Percentiles rank a stretch among this genome's conserved stretches.
These are phyloP conservation scores for Watsonalla binaria DNA, from an alignment of 2,888 invertebrate genomes.

Conservation along the genomic window DNA sequence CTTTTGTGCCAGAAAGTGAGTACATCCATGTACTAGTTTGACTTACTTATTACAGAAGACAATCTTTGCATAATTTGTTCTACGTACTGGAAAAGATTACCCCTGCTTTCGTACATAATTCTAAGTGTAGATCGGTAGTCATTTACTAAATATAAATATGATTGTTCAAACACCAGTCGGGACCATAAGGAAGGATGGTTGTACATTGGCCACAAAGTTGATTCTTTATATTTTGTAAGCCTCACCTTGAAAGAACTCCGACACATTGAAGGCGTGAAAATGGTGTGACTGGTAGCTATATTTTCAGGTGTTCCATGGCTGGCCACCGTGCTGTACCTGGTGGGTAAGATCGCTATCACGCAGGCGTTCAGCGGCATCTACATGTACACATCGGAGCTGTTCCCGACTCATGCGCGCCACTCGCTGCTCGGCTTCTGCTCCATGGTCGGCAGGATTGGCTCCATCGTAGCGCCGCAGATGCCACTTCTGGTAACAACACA, in stretches of 20 bases:
- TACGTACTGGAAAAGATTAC: no score
- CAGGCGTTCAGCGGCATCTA: conserved; percentile 83
- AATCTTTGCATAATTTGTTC: no score
- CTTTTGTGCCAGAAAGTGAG: conserved; percentile 72
- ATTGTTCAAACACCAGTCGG: no score
- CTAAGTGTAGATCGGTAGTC: no score
- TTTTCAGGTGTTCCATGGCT: conserved; percentile 55
- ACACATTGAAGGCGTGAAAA: not conserved
- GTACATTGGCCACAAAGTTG: no score
- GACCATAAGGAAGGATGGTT: no score
- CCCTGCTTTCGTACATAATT: no score
- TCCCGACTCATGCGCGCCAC: conserved; percentile 85
- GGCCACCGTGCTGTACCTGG: conserved; percentile 71
- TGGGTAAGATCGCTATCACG: conserved; percentile 83
- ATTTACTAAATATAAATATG: no score
- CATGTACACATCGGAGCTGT: conserved; percentile 85
- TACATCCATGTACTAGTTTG: not conserved
- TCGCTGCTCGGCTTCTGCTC: conserved; percentile 84
- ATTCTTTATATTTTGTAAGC: not conserved
- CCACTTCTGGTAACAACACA: conserved; percentile 76
- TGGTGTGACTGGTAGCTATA: not conserved
- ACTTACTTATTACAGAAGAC: no score
- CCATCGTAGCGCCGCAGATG: conserved; percentile 85
- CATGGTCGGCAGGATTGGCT: conserved; percentile 85
- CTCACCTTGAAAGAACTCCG: conserved; percentile 23